Evolutionary conservation across 1,140 invertebrate species (phyloP).

Genomic region (Drosophila sp.): DNA sequence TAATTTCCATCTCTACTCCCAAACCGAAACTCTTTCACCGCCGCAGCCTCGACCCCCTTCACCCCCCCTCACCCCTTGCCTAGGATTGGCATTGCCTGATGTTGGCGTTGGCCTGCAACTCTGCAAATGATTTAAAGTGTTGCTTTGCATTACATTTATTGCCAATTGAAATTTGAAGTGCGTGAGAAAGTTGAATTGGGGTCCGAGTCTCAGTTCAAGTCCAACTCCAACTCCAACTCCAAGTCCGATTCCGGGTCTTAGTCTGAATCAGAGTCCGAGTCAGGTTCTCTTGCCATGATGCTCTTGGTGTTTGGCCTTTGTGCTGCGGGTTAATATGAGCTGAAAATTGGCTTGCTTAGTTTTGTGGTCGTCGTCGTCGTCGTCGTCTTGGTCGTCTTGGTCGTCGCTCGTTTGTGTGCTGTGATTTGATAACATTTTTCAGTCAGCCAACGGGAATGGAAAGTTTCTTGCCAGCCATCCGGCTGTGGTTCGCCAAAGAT

Average conservation of each 20-base stretch:
- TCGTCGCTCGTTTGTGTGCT: slow-evolving; percentile 67
- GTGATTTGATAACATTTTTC: slow-evolving; percentile 81
- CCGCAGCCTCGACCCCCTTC: neutral
- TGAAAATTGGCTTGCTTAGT: slow-evolving; percentile 81
- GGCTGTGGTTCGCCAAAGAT: slow-evolving; percentile 24
- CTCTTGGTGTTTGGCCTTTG: slow-evolving; percentile 66
- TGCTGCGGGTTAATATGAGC: slow-evolving; percentile 82
- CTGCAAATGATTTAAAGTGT: slow-evolving; percentile 83
- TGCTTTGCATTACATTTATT: slow-evolving; percentile 83
- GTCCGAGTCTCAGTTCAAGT: slow-evolving; percentile 20
- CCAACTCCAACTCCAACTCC: slow-evolving; percentile 21
- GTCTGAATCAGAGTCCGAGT: slow-evolving; percentile 37
- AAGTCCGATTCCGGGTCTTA: slow-evolving; percentile 22
- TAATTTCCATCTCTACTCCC: slow-evolving; percentile 8
- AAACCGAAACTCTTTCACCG: neutral
- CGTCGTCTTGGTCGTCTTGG: neutral
- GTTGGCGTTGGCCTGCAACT: slow-evolving; percentile 69
- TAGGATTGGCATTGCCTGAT: slow-evolving; percentile 46
- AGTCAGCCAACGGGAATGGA: slow-evolving; percentile 63
- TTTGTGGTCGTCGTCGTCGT: slow-evolving; percentile 63
- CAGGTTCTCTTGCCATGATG: slow-evolving; percentile 38
- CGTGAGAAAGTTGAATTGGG: slow-evolving; percentile 82
- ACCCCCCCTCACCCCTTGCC: neutral
- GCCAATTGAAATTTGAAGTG: slow-evolving; percentile 83
- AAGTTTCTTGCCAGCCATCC: slow-evolving; percentile 55